Percentiles rank a stretch among this genome's conserved stretches.
phyloP scores from a whole-genome alignment of 2,888 invertebrate species.

The Lucinisca nassula region DNA sequence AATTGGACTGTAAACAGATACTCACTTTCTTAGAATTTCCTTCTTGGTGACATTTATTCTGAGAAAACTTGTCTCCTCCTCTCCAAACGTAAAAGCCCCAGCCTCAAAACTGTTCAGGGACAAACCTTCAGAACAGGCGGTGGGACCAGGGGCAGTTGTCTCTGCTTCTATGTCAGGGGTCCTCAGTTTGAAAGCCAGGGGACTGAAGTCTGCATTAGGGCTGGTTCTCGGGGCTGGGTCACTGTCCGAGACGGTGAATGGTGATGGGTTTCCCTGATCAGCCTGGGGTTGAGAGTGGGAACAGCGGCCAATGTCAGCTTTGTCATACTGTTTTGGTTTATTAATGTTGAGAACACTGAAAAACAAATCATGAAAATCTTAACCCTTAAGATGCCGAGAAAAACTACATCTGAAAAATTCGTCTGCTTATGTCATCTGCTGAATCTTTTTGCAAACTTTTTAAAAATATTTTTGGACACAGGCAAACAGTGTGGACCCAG shows the following conservation, averaged over 20 bases:
- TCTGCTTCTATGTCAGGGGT: not conserved
- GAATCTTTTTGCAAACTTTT: too few relatives aligned
- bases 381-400: too few relatives aligned
- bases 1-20: too few relatives aligned
- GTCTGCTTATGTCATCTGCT: too few relatives aligned
- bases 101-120: conserved; percentile 86
- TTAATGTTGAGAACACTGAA: conserved; percentile 91
- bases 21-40: conserved; percentile 80
- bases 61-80: conserved; percentile 92
- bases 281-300: not conserved
- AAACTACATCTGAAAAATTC: too few relatives aligned
- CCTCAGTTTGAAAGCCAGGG: not conserved
- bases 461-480: too few relatives aligned
- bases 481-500: too few relatives aligned
- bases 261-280: not conserved
- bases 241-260: not conserved
- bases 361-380: conserved; percentile 14
- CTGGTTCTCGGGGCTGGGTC: not conserved
- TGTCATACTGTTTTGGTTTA: conserved; percentile 90
- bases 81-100: conserved; percentile 96
- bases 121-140: conserved; percentile 72
- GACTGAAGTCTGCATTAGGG: not conserved
- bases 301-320: conserved; percentile 90
- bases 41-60: conserved; percentile 89
- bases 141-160: conserved; percentile 48